Evolutionary conservation across 2,113 vertebrate genomes (phyloP), one percentile per base, ranked within the genome.

Genomic region (Rhynchomys soricoides): DNA sequence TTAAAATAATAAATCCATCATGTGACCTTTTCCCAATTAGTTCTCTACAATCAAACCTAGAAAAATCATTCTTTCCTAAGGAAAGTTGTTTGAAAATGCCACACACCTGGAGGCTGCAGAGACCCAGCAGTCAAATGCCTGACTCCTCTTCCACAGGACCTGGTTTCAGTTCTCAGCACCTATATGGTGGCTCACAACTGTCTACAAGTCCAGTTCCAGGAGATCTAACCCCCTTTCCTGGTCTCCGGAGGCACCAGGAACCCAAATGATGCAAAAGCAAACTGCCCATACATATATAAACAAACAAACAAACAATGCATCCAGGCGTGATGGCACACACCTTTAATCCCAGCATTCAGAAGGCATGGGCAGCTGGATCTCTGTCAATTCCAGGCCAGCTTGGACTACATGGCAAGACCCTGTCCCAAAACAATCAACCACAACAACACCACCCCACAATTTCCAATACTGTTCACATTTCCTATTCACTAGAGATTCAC

Each of bases 401-500:
- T 15, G 22, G 10, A 15, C 55, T 59, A 59, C 37, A 59, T 5
- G n/a, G 79, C 24, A 22, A 57, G 37, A n/a, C 52, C 52, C 52
- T 81, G 52, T 40, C 55, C 22, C 11, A 82, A 26, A 59, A 59
- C 22, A 57, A 55, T 40, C 55, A 83, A 9, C 17, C 16, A 26
- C 7, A 40, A 43, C n/a, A 79, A 11, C 17, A 86, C 52, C 52
- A 86, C 17, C 48, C 1, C 50, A 87, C 3, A 13, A 34, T 95
- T 95, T 1, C 29, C 74, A 26, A 48, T 31, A 6, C 4, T 92
- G 7, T 95, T 93, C 16, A 24, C 37, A 87, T 3, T 93, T 15
- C 82, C 4, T 12, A 78, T 12, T 95, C 37, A 94, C 5, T 95
- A 57, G 83, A 75, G 29, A 11, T 22, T 91, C 68, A 98, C 98